These are phyloP conservation scores for Mercenaria mercenaria DNA, from an alignment of 1,140 invertebrate species.

Conservation along the genomic window DNA sequence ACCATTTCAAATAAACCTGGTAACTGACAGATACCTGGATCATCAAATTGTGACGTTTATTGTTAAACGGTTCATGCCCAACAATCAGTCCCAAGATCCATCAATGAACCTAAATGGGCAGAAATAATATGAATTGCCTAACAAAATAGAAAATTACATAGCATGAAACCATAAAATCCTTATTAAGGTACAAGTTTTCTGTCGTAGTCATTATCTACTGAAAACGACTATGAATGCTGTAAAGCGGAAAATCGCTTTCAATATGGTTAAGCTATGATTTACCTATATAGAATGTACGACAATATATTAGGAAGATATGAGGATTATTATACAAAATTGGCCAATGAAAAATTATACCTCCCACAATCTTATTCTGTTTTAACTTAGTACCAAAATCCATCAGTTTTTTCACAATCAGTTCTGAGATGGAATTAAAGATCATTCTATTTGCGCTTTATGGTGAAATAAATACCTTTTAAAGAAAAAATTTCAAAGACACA, in stretches of 20 bases:
- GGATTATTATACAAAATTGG: too few relatives aligned
- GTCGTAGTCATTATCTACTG: not conserved
- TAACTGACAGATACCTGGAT: not conserved
- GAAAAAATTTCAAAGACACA: too few relatives aligned
- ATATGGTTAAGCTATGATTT: not conserved
- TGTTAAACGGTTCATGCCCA: not conserved
- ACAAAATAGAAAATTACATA: slow-evolving; percentile 48
- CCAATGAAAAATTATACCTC: too few relatives aligned
- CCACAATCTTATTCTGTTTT: too few relatives aligned
- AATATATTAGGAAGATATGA: too few relatives aligned
- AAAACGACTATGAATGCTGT: not conserved
- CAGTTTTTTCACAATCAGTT: too few relatives aligned
- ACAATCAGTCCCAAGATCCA: not conserved
- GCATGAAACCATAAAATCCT: slow-evolving; percentile 33
- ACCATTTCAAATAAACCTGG: not conserved
- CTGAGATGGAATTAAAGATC: too few relatives aligned
- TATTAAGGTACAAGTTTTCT: not conserved
- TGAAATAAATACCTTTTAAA: too few relatives aligned
- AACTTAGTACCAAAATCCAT: too few relatives aligned
- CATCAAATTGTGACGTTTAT: slow-evolving; percentile 34
- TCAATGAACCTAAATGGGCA: slow-evolving; percentile 31
- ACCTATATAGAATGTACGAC: not conserved
- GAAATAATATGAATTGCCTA: slow-evolving; percentile 37
- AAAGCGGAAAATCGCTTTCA: slow-evolving; percentile 20
- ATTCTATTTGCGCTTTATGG: too few relatives aligned